Base-by-base conservation (phyloP, 2,113 vertebrate species). In the Scophthalmus maximus region DNA sequence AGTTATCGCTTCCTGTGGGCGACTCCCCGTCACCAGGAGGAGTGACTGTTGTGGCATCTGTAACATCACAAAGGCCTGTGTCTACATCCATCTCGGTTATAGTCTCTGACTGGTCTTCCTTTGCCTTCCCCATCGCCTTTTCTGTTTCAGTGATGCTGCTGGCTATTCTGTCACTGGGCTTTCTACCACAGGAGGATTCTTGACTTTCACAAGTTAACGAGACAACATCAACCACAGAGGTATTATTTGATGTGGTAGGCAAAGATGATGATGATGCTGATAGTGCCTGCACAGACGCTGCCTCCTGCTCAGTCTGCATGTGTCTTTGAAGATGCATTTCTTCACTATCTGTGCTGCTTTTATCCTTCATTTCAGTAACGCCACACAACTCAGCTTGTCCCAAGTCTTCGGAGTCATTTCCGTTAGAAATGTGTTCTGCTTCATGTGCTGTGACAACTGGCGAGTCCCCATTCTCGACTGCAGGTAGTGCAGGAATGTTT, bases 61-160 rank as follows among this genome's bases (percentile, higher is more conserved):
- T 25, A 8, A 29, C 34, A 36, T 57, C 69, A 47, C 32, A 1
- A 23, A 27, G 20, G n/a, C 30, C 34, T 60, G 23, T 10, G 17
- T 79, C 77, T 17, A 76, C 60, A 32, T 84, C 73, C 62, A 75
- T 81, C 2, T 64, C 22, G 61, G 40, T 8, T 11, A 40, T 0
- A 1, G 26, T 32, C 22, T 69, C 64, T 5, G 57, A 51, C n/a
- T 32, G 29, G 62, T 76, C 58, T 14, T 70, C 15, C 22, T 60
- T 29, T 5, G 17, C 14, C 8, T 53, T 17, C 63, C 4, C 53
- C 52, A 23, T 6, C 44, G 3, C 34, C n/a, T 46, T 72, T 63
- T 63, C 38, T 36, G 38, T 46, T 64, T 74, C 56, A 68, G 29
- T 53, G 12, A 52, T 20, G 46, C 26, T 53, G 6, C n/a, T 60